Evolutionary conservation across 2,113 vertebrate genomes (phyloP).

Genomic region (Chloroceryle aenea): DNA sequence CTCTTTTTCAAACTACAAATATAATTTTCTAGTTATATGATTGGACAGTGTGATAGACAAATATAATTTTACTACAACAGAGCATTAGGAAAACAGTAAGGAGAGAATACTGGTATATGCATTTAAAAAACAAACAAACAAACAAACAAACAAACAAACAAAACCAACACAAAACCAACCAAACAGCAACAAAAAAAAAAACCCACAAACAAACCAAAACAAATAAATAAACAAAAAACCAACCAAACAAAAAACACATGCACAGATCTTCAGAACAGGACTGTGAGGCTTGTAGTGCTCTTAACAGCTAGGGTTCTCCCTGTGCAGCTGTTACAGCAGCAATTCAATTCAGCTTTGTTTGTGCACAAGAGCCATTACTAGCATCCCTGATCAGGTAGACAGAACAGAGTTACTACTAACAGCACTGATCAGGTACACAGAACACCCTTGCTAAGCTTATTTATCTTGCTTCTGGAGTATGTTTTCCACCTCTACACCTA

Average conservation of each 20-base stretch:
- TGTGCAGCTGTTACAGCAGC: neutral
- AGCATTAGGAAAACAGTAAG: neutral
- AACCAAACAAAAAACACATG: too few relatives aligned
- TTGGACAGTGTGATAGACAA: neutral
- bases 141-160: neutral
- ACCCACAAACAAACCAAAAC: neutral
- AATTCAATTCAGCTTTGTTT: neutral
- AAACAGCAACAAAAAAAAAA: too few relatives aligned
- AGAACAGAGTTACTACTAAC: neutral
- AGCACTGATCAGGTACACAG: neutral
- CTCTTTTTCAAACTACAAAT: conserved; percentile 13
- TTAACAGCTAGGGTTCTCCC: neutral
- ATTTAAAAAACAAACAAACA: neutral
- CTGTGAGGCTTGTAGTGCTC: neutral
- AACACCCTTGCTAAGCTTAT: neutral
- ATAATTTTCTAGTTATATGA: neutral
- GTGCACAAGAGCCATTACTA: neutral
- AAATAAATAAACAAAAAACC: neutral
- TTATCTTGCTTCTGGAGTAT: neutral
- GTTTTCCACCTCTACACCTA: neutral
- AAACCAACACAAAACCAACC: neutral
- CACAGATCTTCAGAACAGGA: neutral
- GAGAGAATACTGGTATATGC: neutral
- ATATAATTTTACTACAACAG: neutral
- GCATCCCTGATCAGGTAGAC: neutral